Evolutionary conservation across 2,888 invertebrate species (phyloP).

Genomic region (Melanostoma mellinum): DNA sequence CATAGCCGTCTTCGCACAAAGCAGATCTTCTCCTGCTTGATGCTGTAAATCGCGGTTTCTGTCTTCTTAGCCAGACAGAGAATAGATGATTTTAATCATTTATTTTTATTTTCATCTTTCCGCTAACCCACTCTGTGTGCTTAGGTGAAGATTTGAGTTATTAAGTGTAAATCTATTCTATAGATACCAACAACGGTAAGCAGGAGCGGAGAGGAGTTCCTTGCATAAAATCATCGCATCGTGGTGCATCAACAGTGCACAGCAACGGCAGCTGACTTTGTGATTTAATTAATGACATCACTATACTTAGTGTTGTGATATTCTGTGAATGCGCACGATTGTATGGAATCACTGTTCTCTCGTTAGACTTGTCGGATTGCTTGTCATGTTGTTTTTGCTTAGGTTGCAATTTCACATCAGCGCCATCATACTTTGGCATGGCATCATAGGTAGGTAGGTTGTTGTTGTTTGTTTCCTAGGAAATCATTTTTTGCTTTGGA

Average conservation of each 20-base stretch:
- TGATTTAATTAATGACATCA: constrained; percentile 58
- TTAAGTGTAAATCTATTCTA: constrained; percentile 35
- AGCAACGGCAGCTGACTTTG: constrained; percentile 7
- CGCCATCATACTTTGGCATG: constrained; percentile 11
- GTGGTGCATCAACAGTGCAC: no score
- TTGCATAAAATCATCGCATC: constrained; percentile 25
- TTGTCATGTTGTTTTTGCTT: constrained; percentile 2
- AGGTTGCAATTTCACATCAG: constrained; percentile 7
- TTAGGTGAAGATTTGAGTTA: constrained; percentile 48
- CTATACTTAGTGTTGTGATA: constrained; percentile 16
- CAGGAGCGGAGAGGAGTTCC: neutral
- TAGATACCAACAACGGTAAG: no score
- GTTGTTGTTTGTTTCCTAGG: no score
- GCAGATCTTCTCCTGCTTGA: neutral
- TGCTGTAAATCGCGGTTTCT: constrained; percentile 24
- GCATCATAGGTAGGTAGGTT: no score
- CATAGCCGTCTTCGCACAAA: neutral
- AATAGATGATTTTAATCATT: constrained; percentile 18
- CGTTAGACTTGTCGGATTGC: neutral
- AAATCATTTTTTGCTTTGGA: no score
- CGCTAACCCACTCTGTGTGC: neutral
- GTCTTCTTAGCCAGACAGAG: constrained; percentile 18
- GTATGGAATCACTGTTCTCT: constrained; percentile 25
- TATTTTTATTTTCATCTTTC: neutral
- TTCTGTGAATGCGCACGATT: no score